Evolutionary conservation across 2,888 invertebrate species (phyloP).

Genomic region (Leptinotarsa juncta): DNA sequence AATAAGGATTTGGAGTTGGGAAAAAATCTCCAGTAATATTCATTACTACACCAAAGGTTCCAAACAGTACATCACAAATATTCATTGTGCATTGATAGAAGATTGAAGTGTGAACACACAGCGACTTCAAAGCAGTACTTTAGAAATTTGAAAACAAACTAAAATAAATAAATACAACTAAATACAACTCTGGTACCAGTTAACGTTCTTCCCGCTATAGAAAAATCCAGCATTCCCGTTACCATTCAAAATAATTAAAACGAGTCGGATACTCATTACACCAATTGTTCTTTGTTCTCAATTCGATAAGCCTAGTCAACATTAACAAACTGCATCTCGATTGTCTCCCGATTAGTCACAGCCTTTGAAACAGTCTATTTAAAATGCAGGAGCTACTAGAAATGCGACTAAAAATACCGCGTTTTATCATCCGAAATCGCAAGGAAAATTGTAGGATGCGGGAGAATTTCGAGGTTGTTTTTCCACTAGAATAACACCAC

Average conservation of each 20-base stretch:
- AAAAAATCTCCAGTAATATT: no score
- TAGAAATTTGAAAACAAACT: no score
- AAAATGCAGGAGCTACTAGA: constrained; percentile 8
- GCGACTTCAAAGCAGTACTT: no score
- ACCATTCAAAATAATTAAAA: neutral
- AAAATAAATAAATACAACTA: no score
- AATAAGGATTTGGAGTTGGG: no score
- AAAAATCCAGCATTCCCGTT: neutral
- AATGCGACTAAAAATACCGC: constrained; percentile 12
- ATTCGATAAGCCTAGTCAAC: neutral
- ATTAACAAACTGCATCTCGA: neutral
- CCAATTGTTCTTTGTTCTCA: constrained; percentile 11
- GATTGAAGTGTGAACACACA: no score
- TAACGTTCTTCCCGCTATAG: no score
- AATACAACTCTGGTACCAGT: no score
- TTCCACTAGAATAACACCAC: neutral
- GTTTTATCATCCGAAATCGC: neutral
- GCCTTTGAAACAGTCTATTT: constrained; percentile 17
- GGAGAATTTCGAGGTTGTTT: constrained; percentile 2
- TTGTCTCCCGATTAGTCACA: constrained; percentile 16
- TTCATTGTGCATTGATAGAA: no score
- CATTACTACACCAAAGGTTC: no score
- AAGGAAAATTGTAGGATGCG: constrained; percentile 2
- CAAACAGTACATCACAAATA: no score
- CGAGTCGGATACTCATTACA: neutral